phyloP scores from a whole-genome alignment of 2,797 vertebrate genomes.

The Poliocrania exsul region DNA sequence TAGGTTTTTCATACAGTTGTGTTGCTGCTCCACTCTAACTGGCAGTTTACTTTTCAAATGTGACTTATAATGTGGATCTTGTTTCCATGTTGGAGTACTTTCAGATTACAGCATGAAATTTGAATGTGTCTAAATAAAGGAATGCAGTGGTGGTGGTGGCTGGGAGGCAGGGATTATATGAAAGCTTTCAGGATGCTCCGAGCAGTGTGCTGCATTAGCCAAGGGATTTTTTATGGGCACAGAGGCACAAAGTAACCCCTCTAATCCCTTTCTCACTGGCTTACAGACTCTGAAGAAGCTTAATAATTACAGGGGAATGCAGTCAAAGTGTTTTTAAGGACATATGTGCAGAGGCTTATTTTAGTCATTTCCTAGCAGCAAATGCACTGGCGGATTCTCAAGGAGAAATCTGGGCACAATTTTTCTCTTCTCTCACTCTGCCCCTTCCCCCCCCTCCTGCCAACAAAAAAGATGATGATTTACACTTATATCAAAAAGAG shows the following conservation, averaged over 20 bases:
- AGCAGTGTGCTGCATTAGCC: conserved; percentile 53
- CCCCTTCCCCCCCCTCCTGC: neutral
- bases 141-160: conserved; percentile 11
- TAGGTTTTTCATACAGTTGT: neutral
- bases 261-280: conserved; percentile 80
- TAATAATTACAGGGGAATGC: conserved; percentile 81
- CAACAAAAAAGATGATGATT: neutral
- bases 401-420: conserved; percentile 16
- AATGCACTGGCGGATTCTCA: conserved; percentile 31
- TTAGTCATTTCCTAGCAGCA: conserved; percentile 63
- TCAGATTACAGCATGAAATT: conserved; percentile 59
- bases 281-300: conserved; percentile 78
- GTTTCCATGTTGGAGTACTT: conserved; percentile 20
- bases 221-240: conserved; percentile 74
- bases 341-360: conserved; percentile 73
- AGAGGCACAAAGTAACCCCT: conserved; percentile 77
- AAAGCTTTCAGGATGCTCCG: conserved; percentile 70
- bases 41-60: conserved; percentile 18
- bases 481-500: conserved; percentile 8
- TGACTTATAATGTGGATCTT: conserved; percentile 28
- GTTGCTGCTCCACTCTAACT: neutral
- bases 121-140: conserved; percentile 67
- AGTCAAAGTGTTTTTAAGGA: conserved; percentile 80
- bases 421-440: neutral
- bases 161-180: conserved; percentile 69